Conservation (phyloP, 2,888 invertebrate genomes). For the Apamea epomidion region DNA sequence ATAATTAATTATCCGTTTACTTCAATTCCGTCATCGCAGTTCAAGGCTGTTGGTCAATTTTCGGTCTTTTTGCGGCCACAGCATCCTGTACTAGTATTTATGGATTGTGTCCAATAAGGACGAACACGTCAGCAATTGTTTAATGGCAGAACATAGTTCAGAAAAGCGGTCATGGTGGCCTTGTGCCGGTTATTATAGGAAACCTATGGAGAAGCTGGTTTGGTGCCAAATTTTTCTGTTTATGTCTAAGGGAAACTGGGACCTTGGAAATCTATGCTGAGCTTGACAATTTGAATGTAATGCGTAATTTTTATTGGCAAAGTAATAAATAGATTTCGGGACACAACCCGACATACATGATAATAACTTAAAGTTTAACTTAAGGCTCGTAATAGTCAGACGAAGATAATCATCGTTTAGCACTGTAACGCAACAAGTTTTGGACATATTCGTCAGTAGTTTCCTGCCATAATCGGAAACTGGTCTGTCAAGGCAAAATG, state of each 20-base stretch:
- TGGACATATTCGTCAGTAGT: constrained; percentile 41
- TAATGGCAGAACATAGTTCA: constrained; percentile 26
- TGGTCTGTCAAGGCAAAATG: constrained; percentile 37
- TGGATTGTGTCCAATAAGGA: constrained; percentile 20
- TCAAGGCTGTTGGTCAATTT: constrained; percentile 47
- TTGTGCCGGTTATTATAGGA: constrained; percentile 49
- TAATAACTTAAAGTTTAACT: not conserved
- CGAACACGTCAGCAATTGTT: constrained; percentile 49
- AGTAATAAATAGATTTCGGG: not conserved
- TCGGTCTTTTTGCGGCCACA: constrained; percentile 37
- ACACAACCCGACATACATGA: not conserved
- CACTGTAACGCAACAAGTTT: constrained; percentile 7
- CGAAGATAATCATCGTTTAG: not conserved
- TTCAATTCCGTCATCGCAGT: constrained; percentile 51
- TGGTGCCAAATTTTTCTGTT: constrained; percentile 45
- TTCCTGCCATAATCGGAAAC: constrained; percentile 46
- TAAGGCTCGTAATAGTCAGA: constrained; percentile 1
- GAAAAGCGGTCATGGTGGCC: constrained; percentile 41
- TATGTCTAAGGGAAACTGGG: constrained; percentile 5
- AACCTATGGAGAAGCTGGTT: constrained; percentile 50
- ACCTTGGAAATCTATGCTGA: constrained; percentile 3
- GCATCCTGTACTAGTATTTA: constrained; percentile 33
- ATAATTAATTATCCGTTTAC: constrained; percentile 54
- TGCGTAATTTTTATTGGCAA: not conserved
- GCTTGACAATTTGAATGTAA: not conserved